A percentile compares a stretch with the other conserved stretches of the same genome.
Evolutionary conservation across 1,140 invertebrate genomes (phyloP).

Genomic region (Eurosta solidaginis): DNA sequence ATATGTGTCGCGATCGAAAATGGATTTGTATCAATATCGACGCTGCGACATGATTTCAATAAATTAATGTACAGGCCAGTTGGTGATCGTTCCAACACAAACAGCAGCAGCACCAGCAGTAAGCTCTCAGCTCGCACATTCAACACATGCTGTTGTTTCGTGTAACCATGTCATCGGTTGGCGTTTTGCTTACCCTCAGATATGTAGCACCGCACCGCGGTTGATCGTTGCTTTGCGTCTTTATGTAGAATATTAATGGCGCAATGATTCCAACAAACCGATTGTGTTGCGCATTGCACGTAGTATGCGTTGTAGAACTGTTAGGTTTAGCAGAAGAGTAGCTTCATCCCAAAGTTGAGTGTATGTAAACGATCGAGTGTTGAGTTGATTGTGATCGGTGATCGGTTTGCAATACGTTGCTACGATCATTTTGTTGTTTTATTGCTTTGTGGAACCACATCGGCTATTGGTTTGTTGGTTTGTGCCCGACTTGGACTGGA

Average conservation of each 20-base stretch:
- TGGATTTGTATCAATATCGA: conserved; percentile 60
- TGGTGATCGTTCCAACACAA: conserved; percentile 7
- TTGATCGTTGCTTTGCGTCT: not conserved
- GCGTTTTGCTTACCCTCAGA: too few species aligned
- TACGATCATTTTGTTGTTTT: not conserved
- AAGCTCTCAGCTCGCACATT: not conserved
- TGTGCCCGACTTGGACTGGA: not conserved
- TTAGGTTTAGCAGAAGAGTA: conserved; percentile 2
- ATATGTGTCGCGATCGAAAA: conserved; percentile 48
- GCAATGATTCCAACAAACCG: conserved; percentile 19
- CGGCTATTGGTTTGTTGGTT: not conserved
- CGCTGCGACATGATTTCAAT: conserved; percentile 59
- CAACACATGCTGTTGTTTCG: not conserved
- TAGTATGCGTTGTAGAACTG: not conserved
- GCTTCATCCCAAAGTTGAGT: not conserved
- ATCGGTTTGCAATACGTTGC: not conserved
- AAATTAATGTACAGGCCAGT: conserved; percentile 58
- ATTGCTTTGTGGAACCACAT: not conserved
- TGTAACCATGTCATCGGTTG: not conserved
- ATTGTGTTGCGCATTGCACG: conserved; percentile 1
- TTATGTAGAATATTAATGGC: not conserved
- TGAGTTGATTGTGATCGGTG: conserved; percentile 28
- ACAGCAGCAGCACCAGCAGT: not conserved
- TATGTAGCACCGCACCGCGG: not conserved
- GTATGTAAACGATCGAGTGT: not conserved